A percentile compares a stretch with the other conserved stretches of the same genome.
phyloP scores from a whole-genome alignment of 2,113 vertebrate species.

The Forbesichthys papilliferus region DNA sequence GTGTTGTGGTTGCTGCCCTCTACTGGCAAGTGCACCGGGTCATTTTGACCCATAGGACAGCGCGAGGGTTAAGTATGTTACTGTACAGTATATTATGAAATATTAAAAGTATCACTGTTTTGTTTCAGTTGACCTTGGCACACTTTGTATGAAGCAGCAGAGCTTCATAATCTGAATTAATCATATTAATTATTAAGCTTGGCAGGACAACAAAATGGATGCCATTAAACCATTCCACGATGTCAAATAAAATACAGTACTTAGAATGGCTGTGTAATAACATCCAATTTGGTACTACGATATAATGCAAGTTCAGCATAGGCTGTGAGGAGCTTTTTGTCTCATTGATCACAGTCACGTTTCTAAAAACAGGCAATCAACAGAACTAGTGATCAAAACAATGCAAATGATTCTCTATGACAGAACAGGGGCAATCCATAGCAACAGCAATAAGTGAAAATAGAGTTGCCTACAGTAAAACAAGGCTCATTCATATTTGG shows the following conservation, averaged over 20 bases:
- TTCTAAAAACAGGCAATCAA: conserved; percentile 6
- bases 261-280: conserved; percentile 22
- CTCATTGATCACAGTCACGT: conserved; percentile 55
- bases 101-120: neutral
- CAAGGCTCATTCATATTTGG: conserved; percentile 1
- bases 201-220: conserved; percentile 40
- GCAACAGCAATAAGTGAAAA: conserved; percentile 10
- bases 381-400: conserved; percentile 54
- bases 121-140: neutral
- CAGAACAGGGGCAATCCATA: conserved; percentile 27
- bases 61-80: no score
- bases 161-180: conserved; percentile 27
- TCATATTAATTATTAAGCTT: conserved; percentile 33
- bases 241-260: conserved; percentile 13
- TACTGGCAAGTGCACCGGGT: no score
- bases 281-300: conserved; percentile 46
- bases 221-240: conserved; percentile 38
- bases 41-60: no score
- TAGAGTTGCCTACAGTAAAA: neutral
- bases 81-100: neutral
- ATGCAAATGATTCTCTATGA: conserved; percentile 25
- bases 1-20: no score
- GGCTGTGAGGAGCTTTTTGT: conserved; percentile 39
- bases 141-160: conserved; percentile 42
- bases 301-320: conserved; percentile 27